phyloP scores from a whole-genome alignment of 2,113 vertebrate genomes.

The Greenwoodochromis staneri region DNA sequence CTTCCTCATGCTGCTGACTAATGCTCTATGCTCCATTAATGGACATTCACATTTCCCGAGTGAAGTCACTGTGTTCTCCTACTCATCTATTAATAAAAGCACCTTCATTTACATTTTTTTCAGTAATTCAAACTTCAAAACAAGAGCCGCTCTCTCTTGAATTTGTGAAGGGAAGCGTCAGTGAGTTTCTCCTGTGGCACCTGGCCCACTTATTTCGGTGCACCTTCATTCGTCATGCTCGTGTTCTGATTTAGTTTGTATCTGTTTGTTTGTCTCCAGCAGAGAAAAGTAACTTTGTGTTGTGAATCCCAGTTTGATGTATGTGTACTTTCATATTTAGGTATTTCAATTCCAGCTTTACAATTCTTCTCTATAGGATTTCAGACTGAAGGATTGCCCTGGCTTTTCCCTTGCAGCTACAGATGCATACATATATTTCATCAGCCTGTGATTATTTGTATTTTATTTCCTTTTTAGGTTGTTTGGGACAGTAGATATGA shows the following conservation, averaged over 20 bases:
- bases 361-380: not conserved
- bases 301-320: not conserved
- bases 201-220: slow-evolving; percentile 8
- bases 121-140: not conserved
- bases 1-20: not conserved
- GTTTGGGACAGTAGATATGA: not conserved
- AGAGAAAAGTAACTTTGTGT: not conserved
- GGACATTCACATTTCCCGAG: not conserved
- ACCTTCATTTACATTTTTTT: not conserved
- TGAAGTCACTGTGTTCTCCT: not conserved
- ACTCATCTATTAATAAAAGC: not conserved
- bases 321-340: not conserved
- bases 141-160: not conserved
- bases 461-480: not conserved
- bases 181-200: not conserved
- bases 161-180: not conserved
- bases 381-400: not conserved
- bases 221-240: not conserved
- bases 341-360: not conserved
- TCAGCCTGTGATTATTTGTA: not conserved
- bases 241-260: not conserved
- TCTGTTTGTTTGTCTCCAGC: not conserved
- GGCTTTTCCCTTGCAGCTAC: not conserved
- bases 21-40: not conserved
- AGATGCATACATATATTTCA: not conserved